A percentile compares a stretch with the other conserved stretches of the same genome.
Conservation (phyloP, 2,113 vertebrate genomes). For the Scomber scombrus region DNA sequence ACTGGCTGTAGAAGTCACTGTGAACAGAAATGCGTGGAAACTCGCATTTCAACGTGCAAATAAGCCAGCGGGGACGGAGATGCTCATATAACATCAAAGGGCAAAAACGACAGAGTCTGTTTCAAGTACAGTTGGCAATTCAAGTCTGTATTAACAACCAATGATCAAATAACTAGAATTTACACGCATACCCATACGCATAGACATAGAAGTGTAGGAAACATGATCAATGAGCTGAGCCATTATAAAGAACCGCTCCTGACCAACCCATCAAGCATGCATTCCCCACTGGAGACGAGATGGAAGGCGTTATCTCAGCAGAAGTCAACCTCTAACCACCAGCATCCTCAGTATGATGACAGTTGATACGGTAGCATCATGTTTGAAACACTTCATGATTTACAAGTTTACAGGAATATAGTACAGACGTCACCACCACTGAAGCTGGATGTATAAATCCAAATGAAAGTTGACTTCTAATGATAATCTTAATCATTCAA, state of each 20-base stretch:
- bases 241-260: conserved; percentile 51
- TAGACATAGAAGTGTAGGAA: conserved; percentile 1
- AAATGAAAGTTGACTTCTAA: neutral
- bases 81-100: conserved; percentile 55
- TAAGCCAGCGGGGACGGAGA: conserved; percentile 34
- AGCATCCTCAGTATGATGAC: conserved; percentile 30
- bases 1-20: conserved; percentile 41
- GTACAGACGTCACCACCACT: neutral
- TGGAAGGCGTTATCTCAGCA: conserved; percentile 23
- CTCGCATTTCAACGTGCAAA: conserved; percentile 29
- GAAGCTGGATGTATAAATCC: neutral
- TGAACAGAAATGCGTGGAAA: conserved; percentile 32
- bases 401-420: neutral
- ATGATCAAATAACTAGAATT: conserved; percentile 57
- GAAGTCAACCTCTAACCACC: conserved; percentile 42
- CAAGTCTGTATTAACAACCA: conserved; percentile 34
- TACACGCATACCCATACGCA: conserved; percentile 19
- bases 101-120: conserved; percentile 29
- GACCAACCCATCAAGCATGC: conserved; percentile 56
- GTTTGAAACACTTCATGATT: neutral
- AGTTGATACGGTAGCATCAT: conserved; percentile 1
- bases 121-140: conserved; percentile 51
- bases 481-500: neutral
- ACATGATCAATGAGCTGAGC: conserved; percentile 47
- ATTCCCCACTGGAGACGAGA: conserved; percentile 36